These are phyloP conservation scores for Progne subis DNA, from an alignment of 2,113 vertebrate species.

Conservation along the genomic window DNA sequence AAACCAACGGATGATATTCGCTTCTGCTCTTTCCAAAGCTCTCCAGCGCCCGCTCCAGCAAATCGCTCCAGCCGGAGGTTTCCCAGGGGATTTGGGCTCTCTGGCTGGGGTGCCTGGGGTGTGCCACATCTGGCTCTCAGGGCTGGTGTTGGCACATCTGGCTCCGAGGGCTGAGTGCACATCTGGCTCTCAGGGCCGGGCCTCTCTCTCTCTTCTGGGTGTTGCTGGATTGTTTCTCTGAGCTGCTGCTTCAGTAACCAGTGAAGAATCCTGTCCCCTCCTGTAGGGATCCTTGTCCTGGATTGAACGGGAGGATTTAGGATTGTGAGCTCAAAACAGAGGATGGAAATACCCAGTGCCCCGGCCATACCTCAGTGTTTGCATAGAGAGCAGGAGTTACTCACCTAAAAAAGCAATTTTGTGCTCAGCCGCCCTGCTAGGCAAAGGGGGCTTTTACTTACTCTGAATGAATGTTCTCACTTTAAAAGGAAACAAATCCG, in stretches of 20 bases:
- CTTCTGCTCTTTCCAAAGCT: neutral
- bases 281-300: rapidly evolving
- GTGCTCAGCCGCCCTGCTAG: neutral
- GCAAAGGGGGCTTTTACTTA: neutral
- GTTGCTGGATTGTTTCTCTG: neutral
- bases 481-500: neutral
- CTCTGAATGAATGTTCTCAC: neutral
- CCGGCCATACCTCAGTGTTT: neutral
- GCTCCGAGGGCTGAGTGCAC: no score
- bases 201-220: neutral
- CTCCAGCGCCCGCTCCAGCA: rapidly evolving
- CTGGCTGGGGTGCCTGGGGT: rapidly evolving
- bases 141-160: no score
- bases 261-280: neutral
- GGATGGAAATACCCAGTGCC: neutral
- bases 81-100: rapidly evolving
- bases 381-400: neutral
- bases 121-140: no score
- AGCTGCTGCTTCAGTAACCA: neutral
- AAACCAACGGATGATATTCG: neutral
- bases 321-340: neutral
- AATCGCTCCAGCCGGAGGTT: rapidly evolving
- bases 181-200: neutral
- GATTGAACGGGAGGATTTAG: neutral
- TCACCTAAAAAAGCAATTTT: neutral